Percentiles rank a stretch among this genome's conserved stretches.
Conservation (phyloP, 1,140 invertebrate species). For the Mylabris phalerata region DNA sequence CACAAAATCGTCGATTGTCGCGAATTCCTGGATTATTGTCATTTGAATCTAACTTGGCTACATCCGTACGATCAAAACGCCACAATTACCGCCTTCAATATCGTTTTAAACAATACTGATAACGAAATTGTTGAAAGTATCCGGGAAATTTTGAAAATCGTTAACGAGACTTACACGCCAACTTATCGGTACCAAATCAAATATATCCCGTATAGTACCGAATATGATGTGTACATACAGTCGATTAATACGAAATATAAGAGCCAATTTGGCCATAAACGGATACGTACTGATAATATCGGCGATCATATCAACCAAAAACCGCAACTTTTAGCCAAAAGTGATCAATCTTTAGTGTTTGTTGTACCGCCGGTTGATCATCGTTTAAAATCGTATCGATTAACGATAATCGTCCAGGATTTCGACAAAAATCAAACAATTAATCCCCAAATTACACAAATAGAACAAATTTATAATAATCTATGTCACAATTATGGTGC, state of each 20-base stretch:
- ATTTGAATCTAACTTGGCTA: constrained; percentile 30
- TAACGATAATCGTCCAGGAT: constrained; percentile 29
- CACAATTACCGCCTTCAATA: constrained; percentile 27
- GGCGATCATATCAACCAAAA: constrained; percentile 30
- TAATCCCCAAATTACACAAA: constrained; percentile 10
- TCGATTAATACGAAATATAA: constrained; percentile 26
- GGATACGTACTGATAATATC: constrained; percentile 24
- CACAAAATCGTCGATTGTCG: constrained; percentile 30
- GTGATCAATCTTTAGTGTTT: constrained; percentile 20
- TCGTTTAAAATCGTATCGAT: constrained; percentile 20
- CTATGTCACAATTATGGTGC: constrained; percentile 27
- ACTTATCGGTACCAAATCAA: constrained; percentile 30
- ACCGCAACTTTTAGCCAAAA: constrained; percentile 22
- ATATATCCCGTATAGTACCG: constrained; percentile 27
- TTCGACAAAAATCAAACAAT: constrained; percentile 21
- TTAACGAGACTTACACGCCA: constrained; percentile 20
- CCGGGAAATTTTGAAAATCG: constrained; percentile 23
- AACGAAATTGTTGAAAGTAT: constrained; percentile 19
- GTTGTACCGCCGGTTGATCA: constrained; percentile 23
- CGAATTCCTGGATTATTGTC: constrained; percentile 22
- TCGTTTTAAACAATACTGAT: constrained; percentile 29
- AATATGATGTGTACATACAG: constrained; percentile 26
- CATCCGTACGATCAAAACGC: constrained; percentile 31
- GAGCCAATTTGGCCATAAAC: constrained; percentile 17
- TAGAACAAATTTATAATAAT: constrained; percentile 17